These are phyloP conservation scores for Poecilia latipinna DNA, from an alignment of 2,113 vertebrate genomes.

Conservation along the genomic window DNA sequence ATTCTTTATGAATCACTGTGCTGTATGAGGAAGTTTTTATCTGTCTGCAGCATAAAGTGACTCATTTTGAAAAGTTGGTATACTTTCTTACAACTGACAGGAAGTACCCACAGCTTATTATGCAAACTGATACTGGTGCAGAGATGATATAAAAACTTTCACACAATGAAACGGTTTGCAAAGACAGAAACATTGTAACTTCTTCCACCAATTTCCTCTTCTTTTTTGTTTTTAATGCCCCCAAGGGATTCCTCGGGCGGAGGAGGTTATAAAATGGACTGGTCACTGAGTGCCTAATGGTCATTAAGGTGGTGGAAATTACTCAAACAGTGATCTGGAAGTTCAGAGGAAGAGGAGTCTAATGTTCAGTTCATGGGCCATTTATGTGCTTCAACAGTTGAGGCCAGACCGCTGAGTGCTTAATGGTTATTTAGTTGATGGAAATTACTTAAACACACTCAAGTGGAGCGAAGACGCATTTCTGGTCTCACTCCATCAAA, in stretches of 20 bases:
- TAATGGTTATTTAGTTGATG: slow-evolving; percentile 72
- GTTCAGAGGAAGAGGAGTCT: slow-evolving; percentile 53
- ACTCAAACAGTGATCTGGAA: slow-evolving; percentile 42
- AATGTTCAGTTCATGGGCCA: slow-evolving; percentile 58
- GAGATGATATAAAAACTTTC: background rate
- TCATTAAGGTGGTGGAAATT: slow-evolving; percentile 56
- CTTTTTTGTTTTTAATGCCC: slow-evolving; percentile 12
- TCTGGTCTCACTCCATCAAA: slow-evolving; percentile 37
- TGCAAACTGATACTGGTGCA: background rate
- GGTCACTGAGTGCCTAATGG: slow-evolving; percentile 61
- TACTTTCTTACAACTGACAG: slow-evolving; percentile 17
- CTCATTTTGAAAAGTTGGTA: slow-evolving; percentile 30
- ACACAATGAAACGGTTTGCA: background rate
- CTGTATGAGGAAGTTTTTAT: background rate
- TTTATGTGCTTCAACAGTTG: slow-evolving; percentile 61
- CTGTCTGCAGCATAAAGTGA: slow-evolving; percentile 14
- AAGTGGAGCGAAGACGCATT: slow-evolving; percentile 39
- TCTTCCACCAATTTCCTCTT: slow-evolving; percentile 39
- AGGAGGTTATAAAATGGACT: background rate
- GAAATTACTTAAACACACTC: slow-evolving; percentile 61
- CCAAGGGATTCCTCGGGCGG: background rate
- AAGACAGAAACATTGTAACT: slow-evolving; percentile 13
- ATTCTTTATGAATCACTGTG: slow-evolving; percentile 15
- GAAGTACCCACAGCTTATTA: background rate
- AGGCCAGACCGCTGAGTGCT: slow-evolving; percentile 53